Evolutionary conservation across 2,113 vertebrate species (phyloP).

Genomic region (Pungitius pungitius): DNA sequence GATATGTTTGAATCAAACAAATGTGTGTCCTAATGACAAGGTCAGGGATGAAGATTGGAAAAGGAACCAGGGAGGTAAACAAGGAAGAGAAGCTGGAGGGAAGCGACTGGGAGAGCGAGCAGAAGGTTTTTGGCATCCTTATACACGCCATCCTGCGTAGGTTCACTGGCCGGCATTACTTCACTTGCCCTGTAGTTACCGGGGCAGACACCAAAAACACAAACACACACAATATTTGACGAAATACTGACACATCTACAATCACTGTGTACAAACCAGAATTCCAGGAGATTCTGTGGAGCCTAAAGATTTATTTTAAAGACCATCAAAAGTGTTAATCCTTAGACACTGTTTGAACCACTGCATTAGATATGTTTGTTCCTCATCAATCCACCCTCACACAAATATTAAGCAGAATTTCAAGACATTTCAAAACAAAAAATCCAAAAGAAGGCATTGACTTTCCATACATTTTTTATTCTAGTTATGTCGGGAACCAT

Average conservation of each 20-base stretch:
- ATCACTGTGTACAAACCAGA: background rate
- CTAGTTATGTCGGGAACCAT: background rate
- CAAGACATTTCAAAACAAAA: background rate
- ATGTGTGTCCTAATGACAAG: background rate
- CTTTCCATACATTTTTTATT: background rate
- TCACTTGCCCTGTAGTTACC: conserved; percentile 73
- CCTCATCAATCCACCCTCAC: background rate
- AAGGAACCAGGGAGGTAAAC: conserved; percentile 37
- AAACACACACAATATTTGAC: conserved; percentile 37
- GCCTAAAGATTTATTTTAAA: background rate
- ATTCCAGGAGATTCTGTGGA: background rate
- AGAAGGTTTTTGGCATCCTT: conserved; percentile 68
- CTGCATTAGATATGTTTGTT: background rate
- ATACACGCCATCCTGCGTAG: conserved; percentile 58
- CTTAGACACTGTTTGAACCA: background rate
- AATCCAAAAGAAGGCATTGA: background rate
- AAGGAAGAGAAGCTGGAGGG: conserved; percentile 45
- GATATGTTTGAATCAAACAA: background rate
- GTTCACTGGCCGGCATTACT: conserved; percentile 57
- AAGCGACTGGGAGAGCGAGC: conserved; percentile 34
- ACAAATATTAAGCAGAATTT: no score
- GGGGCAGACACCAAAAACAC: conserved; percentile 38
- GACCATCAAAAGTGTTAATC: background rate
- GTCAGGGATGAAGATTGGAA: conserved; percentile 20
- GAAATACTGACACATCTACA: conserved; percentile 4